Base-by-base conservation (phyloP, 2,888 invertebrate genomes). In the Cotesia congregata region DNA sequence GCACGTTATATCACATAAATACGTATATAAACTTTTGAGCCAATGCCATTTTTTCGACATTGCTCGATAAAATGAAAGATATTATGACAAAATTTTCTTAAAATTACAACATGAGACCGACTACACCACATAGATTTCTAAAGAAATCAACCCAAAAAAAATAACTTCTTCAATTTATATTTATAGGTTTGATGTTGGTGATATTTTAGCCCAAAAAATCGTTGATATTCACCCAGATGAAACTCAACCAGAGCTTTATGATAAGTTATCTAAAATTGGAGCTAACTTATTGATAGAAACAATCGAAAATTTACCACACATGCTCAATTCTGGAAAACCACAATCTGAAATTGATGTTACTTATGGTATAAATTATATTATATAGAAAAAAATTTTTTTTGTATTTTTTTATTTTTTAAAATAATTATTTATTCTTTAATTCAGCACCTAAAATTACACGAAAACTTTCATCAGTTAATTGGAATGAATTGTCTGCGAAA, bases 151-250 rank as follows among this genome's bases (percentile, higher is more conserved):
- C 0, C 17, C 1, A 17, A 17, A 17, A 17, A 17, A 17, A 17
- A 17, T 17, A 17, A 17, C 17, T 17, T 1, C 17, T 17, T 17
- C 17, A 17, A 17, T 17, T 78, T 80, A 77, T 80, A 50, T 82
- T 68, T 75, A 7, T 62, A 91, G 91, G 81, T 97, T 96, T 91
- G 97, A 97, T 91, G 90, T 94, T 82, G 97, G 97, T 83, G 93
- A 93, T 86, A 92, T 94, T 84, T 89, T 94, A 82, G 88, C 91
- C 15, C 94, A 94, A 88, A 88, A 90, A 81, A 89, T 90, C 85
- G 86, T 94, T 20, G 77, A 87, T 61, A 92, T 96, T 79, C 83
- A 88, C 20, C 88, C 91, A 67, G 88, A 94, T 82, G 92, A 93
- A 80, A 92, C 91, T 74, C 91, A 94, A 89, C 93, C 93, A 40